phyloP scores from a whole-genome alignment of 2,888 invertebrate species.

The Xestoiulus laeticollis region DNA sequence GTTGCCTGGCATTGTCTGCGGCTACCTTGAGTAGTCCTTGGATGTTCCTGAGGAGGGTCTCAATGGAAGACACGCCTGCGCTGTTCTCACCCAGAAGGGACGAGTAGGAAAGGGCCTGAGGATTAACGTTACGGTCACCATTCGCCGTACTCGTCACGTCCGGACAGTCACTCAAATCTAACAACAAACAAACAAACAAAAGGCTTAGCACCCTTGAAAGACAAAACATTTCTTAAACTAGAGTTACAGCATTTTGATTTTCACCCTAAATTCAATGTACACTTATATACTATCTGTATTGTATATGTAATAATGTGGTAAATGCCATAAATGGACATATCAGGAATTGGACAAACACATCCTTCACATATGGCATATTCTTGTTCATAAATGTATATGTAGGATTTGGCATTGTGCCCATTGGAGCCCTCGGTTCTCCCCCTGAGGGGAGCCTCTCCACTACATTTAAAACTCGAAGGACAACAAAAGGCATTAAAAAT shows the following conservation, averaged over 20 bases:
- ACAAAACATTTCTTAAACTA: too few relatives aligned
- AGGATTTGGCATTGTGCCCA: not conserved
- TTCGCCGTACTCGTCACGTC: slow-evolving; percentile 72
- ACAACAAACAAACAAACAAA: not conserved
- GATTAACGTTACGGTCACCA: slow-evolving; percentile 69
- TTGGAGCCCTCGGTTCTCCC: not conserved
- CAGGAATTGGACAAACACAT: not conserved
- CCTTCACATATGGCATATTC: too few relatives aligned
- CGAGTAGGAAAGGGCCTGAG: slow-evolving; percentile 79
- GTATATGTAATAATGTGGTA: not conserved
- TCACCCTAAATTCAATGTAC: too few relatives aligned
- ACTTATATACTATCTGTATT: too few relatives aligned
- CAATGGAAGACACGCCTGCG: slow-evolving; percentile 77
- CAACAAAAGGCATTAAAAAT: slow-evolving; percentile 8
- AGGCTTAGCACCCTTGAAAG: too few relatives aligned
- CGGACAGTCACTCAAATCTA: slow-evolving; percentile 80
- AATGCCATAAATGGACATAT: not conserved
- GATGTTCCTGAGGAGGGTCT: slow-evolving; percentile 92
- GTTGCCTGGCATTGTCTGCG: slow-evolving; percentile 96
- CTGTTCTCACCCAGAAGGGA: slow-evolving; percentile 59
- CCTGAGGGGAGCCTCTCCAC: not conserved
- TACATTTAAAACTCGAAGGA: not conserved
- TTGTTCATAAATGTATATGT: too few relatives aligned
- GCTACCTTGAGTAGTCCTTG: slow-evolving; percentile 96
- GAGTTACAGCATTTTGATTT: too few relatives aligned